Evolutionary conservation across 2,797 vertebrate genomes (phyloP).

Genomic region (Acanthurus tractus): DNA sequence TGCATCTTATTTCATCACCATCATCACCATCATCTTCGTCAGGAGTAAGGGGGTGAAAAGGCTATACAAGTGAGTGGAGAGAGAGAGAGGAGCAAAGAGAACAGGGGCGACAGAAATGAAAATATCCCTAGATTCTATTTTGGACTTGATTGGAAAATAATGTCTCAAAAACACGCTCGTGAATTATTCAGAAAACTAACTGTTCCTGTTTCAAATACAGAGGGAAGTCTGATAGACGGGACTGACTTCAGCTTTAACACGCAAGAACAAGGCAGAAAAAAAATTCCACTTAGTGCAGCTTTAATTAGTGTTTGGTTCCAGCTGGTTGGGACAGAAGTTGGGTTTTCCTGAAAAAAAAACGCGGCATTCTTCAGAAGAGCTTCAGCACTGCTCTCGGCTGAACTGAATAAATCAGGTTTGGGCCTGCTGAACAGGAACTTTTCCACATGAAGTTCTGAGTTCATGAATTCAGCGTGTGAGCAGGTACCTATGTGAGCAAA

Average conservation of each 20-base stretch:
- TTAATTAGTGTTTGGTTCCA: constrained; percentile 53
- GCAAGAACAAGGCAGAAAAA: constrained; percentile 8
- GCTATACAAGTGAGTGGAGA: constrained; percentile 81
- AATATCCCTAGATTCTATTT: constrained; percentile 64
- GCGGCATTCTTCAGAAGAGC: constrained; percentile 22
- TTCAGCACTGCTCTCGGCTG: constrained; percentile 17
- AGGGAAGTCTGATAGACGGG: constrained; percentile 30
- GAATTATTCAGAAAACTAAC: constrained; percentile 58
- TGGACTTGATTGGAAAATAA: constrained; percentile 66
- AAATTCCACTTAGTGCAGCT: constrained; percentile 39
- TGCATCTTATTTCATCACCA: constrained; percentile 84
- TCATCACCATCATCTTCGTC: constrained; percentile 86
- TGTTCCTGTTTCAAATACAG: constrained; percentile 41
- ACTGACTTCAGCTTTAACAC: constrained; percentile 21
- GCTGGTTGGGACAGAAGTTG: constrained; percentile 32
- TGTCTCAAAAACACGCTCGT: constrained; percentile 46
- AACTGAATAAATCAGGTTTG: constrained; percentile 41
- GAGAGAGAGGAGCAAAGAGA: constrained; percentile 68
- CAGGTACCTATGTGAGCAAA: neutral
- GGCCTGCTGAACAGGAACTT: neutral
- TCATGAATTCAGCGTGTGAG: neutral
- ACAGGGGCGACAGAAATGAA: constrained; percentile 65
- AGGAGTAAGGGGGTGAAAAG: constrained; percentile 87
- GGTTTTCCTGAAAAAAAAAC: constrained; percentile 29
- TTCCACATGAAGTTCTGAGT: constrained; percentile 12